phyloP scores from a whole-genome alignment of 2,113 vertebrate species.

The Chionis minor region DNA sequence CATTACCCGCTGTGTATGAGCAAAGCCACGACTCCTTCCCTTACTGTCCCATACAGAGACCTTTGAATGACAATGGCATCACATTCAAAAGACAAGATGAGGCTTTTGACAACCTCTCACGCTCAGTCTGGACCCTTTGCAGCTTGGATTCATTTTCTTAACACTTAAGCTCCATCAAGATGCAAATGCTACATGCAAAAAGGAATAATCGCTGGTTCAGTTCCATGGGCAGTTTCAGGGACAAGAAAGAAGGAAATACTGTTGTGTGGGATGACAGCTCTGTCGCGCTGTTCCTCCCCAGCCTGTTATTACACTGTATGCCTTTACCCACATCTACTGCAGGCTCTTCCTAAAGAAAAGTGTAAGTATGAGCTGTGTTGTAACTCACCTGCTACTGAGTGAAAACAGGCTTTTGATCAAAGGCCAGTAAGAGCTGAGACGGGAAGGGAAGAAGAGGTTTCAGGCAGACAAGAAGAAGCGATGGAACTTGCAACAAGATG shows the following conservation, averaged over 20 bases:
- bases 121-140: background rate
- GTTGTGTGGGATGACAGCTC: background rate
- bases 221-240: background rate
- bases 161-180: background rate
- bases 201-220: background rate
- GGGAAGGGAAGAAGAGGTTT: background rate
- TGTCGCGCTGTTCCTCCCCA: background rate
- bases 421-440: background rate
- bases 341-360: background rate
- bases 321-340: background rate
- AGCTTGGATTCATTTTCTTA: background rate
- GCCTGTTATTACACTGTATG: background rate
- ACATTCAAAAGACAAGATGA: fast-evolving
- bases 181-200: background rate
- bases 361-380: background rate
- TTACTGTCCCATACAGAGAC: background rate
- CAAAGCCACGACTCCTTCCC: background rate
- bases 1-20: background rate
- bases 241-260: background rate
- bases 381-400: background rate
- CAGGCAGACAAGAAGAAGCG: background rate
- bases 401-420: background rate
- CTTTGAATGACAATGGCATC: background rate
- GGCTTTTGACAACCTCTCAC: background rate
- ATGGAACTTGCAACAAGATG: background rate